Conservation (phyloP, 2,113 vertebrate genomes). For the Myotis brandtii region DNA sequence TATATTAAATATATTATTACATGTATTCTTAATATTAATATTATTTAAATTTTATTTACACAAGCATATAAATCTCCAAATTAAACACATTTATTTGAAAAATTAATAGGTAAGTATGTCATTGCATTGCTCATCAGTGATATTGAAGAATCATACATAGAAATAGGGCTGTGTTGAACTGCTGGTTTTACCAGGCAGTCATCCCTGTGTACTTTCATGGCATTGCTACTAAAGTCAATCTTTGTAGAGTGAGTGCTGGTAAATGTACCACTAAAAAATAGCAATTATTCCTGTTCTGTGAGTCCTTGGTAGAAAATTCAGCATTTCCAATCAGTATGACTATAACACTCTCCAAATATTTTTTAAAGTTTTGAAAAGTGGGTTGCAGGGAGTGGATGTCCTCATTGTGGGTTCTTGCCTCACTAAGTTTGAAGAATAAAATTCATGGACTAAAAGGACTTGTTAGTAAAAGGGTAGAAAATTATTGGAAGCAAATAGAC, state of each 20-base stretch:
- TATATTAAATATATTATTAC: not conserved
- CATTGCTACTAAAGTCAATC: not conserved
- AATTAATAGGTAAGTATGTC: not conserved
- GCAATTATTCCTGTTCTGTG: not conserved
- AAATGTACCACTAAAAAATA: not conserved
- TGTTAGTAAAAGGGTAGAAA: too few species aligned
- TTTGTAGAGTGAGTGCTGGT: not conserved
- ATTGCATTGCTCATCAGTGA: not conserved
- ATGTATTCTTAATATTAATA: not conserved
- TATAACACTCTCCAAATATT: not conserved
- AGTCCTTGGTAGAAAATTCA: not conserved
- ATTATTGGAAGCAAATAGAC: too few species aligned
- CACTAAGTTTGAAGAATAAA: too few species aligned
- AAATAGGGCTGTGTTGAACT: not conserved
- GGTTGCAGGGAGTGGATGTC: too few species aligned
- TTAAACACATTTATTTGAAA: slow-evolving; percentile 7
- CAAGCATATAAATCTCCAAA: not conserved
- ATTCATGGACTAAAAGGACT: too few species aligned
- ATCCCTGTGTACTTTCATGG: not conserved
- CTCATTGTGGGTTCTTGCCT: too few species aligned
- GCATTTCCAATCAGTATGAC: not conserved
- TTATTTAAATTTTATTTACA: not conserved
- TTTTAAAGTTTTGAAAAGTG: not conserved
- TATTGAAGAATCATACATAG: not conserved
- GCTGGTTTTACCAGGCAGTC: not conserved